phyloP scores from a whole-genome alignment of 2,888 invertebrate genomes.

The Leptinotarsa peninsularis region DNA sequence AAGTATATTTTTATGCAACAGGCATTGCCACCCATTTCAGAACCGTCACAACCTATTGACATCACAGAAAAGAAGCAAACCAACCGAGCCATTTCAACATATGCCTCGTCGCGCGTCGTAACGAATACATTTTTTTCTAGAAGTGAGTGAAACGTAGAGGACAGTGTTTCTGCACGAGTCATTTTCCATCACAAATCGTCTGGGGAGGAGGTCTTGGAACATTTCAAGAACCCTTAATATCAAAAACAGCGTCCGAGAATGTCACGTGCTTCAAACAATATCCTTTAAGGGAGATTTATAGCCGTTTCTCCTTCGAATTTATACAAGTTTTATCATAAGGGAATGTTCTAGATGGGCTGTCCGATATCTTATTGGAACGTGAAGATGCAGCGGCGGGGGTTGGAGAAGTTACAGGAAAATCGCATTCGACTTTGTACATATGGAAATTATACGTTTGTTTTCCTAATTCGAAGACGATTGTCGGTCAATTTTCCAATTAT shows the following conservation, averaged over 20 bases:
- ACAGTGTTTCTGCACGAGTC: conserved; percentile 36
- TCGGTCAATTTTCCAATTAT: neutral
- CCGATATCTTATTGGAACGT: conserved; percentile 46
- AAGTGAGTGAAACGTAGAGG: conserved; percentile 17
- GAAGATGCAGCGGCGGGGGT: conserved; percentile 30
- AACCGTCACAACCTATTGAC: too few relatives aligned
- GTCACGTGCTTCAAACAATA: conserved; percentile 64
- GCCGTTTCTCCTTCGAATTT: conserved; percentile 60
- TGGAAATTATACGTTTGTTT: neutral
- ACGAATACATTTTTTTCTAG: conserved; percentile 10
- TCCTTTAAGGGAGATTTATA: conserved; percentile 62
- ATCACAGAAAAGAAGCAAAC: neutral
- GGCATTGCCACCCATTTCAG: too few relatives aligned
- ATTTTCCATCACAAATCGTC: conserved; percentile 49
- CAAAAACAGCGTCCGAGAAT: conserved; percentile 59
- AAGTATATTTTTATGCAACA: too few relatives aligned
- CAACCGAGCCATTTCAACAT: neutral
- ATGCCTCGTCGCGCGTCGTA: neutral
- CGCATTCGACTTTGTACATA: neutral
- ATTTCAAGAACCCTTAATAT: conserved; percentile 58
- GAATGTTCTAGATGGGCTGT: conserved; percentile 56
- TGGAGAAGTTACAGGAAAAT: neutral
- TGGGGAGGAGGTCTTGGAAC: conserved; percentile 48
- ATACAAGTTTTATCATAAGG: conserved; percentile 63
- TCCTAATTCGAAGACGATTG: neutral